Conservation (phyloP, 2,888 invertebrate species). For the Hemaris fuciformis region DNA sequence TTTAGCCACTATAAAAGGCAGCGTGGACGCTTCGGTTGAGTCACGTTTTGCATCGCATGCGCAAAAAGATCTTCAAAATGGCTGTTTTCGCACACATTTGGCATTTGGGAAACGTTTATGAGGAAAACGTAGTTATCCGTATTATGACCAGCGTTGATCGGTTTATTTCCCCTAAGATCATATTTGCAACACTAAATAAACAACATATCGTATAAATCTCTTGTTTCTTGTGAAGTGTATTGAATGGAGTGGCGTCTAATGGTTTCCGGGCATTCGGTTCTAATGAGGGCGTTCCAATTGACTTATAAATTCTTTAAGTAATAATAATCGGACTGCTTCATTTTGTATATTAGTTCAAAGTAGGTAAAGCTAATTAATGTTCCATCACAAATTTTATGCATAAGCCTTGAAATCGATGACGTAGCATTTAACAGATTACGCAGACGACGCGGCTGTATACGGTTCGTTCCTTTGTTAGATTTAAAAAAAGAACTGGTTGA, state of each 20-base stretch:
- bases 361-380: too few species aligned
- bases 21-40: constrained; percentile 36
- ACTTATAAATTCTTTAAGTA: background rate
- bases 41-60: constrained; percentile 43
- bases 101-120: background rate
- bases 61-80: constrained; percentile 9
- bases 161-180: background rate
- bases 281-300: constrained; percentile 4
- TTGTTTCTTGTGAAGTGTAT: background rate
- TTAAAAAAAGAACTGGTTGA: background rate
- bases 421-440: too few species aligned
- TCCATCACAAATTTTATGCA: too few species aligned
- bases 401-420: too few species aligned
- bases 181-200: background rate
- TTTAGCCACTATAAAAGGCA: constrained; percentile 52
- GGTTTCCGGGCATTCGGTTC: background rate
- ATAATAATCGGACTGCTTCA: background rate
- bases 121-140: constrained; percentile 4
- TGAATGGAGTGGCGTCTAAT: constrained; percentile 1
- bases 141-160: background rate
- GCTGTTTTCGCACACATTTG: background rate
- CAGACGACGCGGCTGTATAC: background rate
- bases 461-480: background rate
- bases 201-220: background rate
- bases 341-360: too few species aligned